Percentiles rank a stretch among this genome's conserved stretches.
Conservation (phyloP, 2,113 vertebrate species). For the Gallinago media region DNA sequence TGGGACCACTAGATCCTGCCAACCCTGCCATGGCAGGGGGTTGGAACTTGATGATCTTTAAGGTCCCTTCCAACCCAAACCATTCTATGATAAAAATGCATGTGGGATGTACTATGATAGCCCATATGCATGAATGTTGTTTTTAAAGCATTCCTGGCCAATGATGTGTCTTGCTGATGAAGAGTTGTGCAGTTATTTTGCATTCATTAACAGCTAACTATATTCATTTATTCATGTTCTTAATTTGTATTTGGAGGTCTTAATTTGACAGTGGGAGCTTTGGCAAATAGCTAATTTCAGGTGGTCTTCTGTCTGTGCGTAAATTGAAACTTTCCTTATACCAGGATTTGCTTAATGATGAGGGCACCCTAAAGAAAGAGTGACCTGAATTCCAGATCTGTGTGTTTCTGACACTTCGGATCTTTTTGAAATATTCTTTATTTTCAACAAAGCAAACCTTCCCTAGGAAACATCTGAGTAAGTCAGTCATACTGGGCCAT, state of each 20-base stretch:
- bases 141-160: fast-evolving
- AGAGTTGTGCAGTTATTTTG: not conserved
- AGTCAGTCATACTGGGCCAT: not conserved
- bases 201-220: not conserved
- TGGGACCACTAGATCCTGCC: no score
- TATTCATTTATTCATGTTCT: not conserved
- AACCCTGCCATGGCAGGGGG: no score
- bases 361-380: not conserved
- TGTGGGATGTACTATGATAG: not conserved
- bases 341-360: not conserved
- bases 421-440: not conserved
- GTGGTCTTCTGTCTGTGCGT: not conserved
- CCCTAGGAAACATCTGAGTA: not conserved
- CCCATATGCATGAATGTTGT: fast-evolving
- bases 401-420: not conserved
- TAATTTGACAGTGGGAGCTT: not conserved
- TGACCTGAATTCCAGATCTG: not conserved
- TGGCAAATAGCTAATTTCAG: not conserved
- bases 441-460: not conserved
- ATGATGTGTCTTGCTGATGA: fast-evolving
- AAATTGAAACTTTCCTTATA: not conserved
- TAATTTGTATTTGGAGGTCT: not conserved
- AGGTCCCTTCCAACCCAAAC: no score
- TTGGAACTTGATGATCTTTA: no score
- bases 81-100: not conserved